Evolutionary conservation across 2,888 invertebrate species (phyloP).

Genomic region (Catocala fraxini): DNA sequence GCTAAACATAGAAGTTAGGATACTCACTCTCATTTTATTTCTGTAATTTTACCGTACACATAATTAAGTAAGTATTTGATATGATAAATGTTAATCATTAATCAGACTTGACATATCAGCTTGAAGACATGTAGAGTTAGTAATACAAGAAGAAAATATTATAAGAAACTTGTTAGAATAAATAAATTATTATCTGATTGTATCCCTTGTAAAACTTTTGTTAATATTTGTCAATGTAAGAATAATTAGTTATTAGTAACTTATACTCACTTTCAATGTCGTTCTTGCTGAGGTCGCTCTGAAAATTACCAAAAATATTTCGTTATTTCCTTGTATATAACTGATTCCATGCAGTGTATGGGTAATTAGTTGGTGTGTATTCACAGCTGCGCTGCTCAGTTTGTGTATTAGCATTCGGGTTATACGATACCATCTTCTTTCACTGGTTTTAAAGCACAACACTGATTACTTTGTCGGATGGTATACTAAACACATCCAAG

Average conservation of each 20-base stretch:
- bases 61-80: conserved; percentile 18
- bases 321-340: conserved; percentile 74
- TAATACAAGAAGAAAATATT: conserved; percentile 4
- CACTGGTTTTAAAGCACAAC: conserved; percentile 74
- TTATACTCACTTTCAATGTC: conserved; percentile 95
- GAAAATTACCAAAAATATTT: conserved; percentile 87
- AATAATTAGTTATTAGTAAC: conserved; percentile 18
- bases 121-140: background rate
- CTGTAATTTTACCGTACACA: conserved; percentile 46
- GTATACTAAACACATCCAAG: conserved; percentile 53
- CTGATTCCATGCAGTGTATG: conserved; percentile 68
- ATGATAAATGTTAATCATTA: conserved; percentile 4
- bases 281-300: conserved; percentile 95
- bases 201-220: background rate
- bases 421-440: conserved; percentile 71
- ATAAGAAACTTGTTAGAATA: background rate
- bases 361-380: conserved; percentile 65
- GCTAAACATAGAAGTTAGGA: conserved; percentile 80
- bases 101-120: background rate
- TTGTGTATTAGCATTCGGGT: conserved; percentile 56
- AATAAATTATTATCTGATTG: background rate
- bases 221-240: conserved; percentile 19
- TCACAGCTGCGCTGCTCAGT: conserved; percentile 65
- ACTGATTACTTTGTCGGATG: conserved; percentile 63
- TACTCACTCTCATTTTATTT: conserved; percentile 58